These are phyloP conservation scores for Megaleporinus macrocephalus DNA, from an alignment of 2,113 vertebrate species.

Conservation along the genomic window DNA sequence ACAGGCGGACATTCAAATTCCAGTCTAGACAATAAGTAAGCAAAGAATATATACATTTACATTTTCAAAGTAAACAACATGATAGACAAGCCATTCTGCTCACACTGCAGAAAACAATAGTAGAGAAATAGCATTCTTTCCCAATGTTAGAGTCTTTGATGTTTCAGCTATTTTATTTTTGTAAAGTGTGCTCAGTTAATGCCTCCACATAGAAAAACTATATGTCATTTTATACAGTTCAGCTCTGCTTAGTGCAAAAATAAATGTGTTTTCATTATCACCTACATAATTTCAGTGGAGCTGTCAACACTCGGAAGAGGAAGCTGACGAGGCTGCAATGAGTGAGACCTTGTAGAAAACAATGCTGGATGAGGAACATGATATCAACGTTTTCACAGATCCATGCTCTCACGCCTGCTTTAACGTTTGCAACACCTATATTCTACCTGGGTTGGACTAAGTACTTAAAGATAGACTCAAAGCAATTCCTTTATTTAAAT, in stretches of 20 bases:
- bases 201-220: not conserved
- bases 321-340: not conserved
- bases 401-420: not conserved
- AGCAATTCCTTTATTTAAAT: too few species aligned
- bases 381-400: not conserved
- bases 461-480: too few species aligned
- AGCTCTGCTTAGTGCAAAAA: not conserved
- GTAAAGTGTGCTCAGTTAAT: not conserved
- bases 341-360: not conserved
- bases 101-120: not conserved
- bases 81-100: not conserved
- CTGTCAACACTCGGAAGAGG: not conserved
- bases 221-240: not conserved
- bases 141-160: not conserved
- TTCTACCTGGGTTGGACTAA: too few species aligned
- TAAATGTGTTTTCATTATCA: constrained; percentile 1
- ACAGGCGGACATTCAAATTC: too few species aligned
- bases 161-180: not conserved
- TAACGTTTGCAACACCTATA: not conserved
- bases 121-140: not conserved
- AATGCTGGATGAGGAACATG: too few species aligned
- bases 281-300: not conserved
- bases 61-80: not conserved
- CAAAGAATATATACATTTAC: too few species aligned
- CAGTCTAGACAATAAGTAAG: too few species aligned